Conservation (phyloP, 2,888 invertebrate genomes). For the Acleris cristana region DNA sequence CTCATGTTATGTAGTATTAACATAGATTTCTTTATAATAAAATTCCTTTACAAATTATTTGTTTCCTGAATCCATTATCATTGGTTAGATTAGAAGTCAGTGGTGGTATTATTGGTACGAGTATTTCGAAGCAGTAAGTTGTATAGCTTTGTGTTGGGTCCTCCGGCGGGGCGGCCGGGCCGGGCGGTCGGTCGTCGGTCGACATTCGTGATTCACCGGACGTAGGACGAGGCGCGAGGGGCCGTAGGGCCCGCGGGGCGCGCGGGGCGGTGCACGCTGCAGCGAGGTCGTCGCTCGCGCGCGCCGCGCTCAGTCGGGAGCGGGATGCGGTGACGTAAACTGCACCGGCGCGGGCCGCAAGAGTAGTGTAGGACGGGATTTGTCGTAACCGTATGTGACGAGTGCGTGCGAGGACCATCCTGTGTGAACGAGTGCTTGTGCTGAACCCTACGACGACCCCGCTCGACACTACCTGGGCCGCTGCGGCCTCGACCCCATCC, state of each 20-base stretch:
- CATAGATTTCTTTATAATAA: too few relatives aligned
- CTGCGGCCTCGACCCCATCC: conserved; percentile 59
- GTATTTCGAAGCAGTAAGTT: not conserved
- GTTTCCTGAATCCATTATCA: too few relatives aligned
- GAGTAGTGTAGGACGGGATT: conserved; percentile 82
- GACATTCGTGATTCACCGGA: conserved; percentile 71
- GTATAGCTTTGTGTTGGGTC: not conserved
- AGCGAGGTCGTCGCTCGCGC: conserved; percentile 82
- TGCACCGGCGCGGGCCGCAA: conserved; percentile 81
- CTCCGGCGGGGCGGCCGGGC: conserved; percentile 2
- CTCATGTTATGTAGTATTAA: too few relatives aligned
- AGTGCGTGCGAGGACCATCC: conserved; percentile 67
- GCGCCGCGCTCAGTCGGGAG: conserved; percentile 74
- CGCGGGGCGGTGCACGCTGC: conserved; percentile 77
- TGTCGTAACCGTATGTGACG: conserved; percentile 69
- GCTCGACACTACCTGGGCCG: conserved; percentile 77
- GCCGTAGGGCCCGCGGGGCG: conserved; percentile 50
- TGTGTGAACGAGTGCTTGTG: conserved; percentile 71
- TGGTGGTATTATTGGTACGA: not conserved
- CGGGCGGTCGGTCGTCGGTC: conserved; percentile 31
- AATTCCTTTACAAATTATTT: too few relatives aligned
- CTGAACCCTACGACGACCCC: conserved; percentile 70
- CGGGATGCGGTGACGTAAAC: conserved; percentile 84
- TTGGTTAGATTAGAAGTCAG: too few relatives aligned
- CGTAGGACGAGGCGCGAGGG: conserved; percentile 66